These are phyloP conservation scores for Trachymyrmex septentrionalis DNA, from an alignment of 1,140 invertebrate species.

Conservation along the genomic window DNA sequence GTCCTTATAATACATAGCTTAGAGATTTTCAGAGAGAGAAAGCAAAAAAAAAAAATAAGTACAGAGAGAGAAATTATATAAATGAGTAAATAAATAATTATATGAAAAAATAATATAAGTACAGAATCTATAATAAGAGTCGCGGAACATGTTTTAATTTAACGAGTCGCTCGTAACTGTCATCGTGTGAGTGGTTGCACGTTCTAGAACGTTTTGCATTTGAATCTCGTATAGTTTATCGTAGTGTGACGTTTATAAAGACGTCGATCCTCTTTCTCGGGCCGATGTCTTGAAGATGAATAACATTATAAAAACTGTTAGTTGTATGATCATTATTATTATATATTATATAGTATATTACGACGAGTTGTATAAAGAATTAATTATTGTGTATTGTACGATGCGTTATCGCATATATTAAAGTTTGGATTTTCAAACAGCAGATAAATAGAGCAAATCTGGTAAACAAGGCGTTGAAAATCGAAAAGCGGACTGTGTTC, in stretches of 20 bases:
- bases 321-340: slow-evolving; percentile 43
- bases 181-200: slow-evolving; percentile 33
- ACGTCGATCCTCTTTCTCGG: not conserved
- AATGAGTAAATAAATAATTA: slow-evolving; percentile 30
- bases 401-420: slow-evolving; percentile 15
- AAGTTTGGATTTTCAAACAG: slow-evolving; percentile 17
- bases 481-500: not conserved
- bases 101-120: slow-evolving; percentile 49
- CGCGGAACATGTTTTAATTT: slow-evolving; percentile 49
- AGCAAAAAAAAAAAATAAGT: slow-evolving; percentile 8
- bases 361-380: slow-evolving; percentile 37
- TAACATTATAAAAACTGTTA: slow-evolving; percentile 41
- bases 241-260: slow-evolving; percentile 38
- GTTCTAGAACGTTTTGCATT: slow-evolving; percentile 52
- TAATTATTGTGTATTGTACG: slow-evolving; percentile 34
- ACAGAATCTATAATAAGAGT: slow-evolving; percentile 49
- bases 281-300: slow-evolving; percentile 1
- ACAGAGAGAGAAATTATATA: slow-evolving; percentile 31
- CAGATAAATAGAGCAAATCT: not conserved
- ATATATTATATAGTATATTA: slow-evolving; percentile 52
- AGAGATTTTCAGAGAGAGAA: slow-evolving; percentile 38
- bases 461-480: not conserved
- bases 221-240: slow-evolving; percentile 59
- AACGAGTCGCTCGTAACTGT: slow-evolving; percentile 4
- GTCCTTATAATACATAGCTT: slow-evolving; percentile 37